Base-by-base conservation (phyloP, 2,797 vertebrate genomes). In the Poeciliopsis gracilis region DNA sequence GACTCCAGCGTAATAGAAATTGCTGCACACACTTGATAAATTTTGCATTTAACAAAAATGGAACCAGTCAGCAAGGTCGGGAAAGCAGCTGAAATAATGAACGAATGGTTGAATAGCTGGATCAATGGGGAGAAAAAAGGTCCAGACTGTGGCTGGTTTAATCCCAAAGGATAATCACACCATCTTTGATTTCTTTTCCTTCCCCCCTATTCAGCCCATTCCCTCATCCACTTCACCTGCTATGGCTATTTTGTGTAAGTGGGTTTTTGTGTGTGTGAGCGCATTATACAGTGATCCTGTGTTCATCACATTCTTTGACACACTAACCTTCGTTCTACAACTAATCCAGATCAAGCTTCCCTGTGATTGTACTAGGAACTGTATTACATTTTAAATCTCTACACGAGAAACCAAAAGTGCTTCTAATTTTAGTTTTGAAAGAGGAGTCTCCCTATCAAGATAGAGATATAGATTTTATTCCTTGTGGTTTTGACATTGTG, bases 301-400 rank as follows among this genome's bases (percentile, higher is more conserved):
- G 88, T 84, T 86, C 82, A 87, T 90, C 84, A 84, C 82, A 90
- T 86, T 85, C 70, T 72, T 80, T 87, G 88, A 87, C 91, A 92
- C 81, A 85, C 77, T 91, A 88, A 90, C 88, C 89, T 83, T 80
- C 75, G 47, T 81, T 63, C 43, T 70, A 66, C 55, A 47, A 63
- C 43, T 88, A 90, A 91, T 93, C 90, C 88, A 81, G 76, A 90
- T 86, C 59, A 88, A 88, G 77, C 77, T 74, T 72, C 45, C 38
- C 74, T 63, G 13, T 72, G 59, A 82, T 84, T 80, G 30, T 25
- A 69, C 16, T 6, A 47, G 70, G 67, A 76, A 78, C 84, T 41
- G 49, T 15, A 66, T 67, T 30, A 59, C 57, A 47, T 76, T 73
- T 76, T 46, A 55, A 70, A 45, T 55, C 71, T 23, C 81, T 70